Evolutionary conservation across 2,888 invertebrate genomes (phyloP).

Genomic region (Chirona hameri): DNA sequence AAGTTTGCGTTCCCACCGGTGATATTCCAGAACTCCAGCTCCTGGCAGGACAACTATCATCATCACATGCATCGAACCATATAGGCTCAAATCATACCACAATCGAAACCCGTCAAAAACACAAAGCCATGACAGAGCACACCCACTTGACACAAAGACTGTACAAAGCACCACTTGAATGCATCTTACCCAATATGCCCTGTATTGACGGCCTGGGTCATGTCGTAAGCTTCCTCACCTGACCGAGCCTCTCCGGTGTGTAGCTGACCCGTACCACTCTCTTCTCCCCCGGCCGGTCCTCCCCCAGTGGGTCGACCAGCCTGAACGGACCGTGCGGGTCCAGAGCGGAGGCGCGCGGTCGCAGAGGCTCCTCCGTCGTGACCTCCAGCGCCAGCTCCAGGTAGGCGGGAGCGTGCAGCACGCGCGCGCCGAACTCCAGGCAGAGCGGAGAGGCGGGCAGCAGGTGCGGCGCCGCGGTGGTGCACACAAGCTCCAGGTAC

Average conservation of each 20-base stretch:
- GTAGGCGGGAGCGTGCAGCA: not conserved
- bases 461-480: constrained; percentile 8
- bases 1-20: not conserved
- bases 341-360: not conserved
- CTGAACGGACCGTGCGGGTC: constrained; percentile 26
- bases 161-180: too few relatives aligned
- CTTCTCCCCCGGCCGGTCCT: not conserved
- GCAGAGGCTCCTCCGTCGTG: not conserved
- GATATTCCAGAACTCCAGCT: constrained; percentile 3
- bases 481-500: not conserved
- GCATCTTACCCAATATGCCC: too few relatives aligned
- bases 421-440: not conserved
- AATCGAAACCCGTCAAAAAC: too few relatives aligned
- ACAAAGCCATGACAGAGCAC: too few relatives aligned
- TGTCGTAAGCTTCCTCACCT: not conserved
- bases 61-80: too few relatives aligned
- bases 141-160: too few relatives aligned
- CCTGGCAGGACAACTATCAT: not conserved
- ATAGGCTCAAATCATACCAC: too few relatives aligned
- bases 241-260: not conserved
- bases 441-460: not conserved
- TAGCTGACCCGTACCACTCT: not conserved
- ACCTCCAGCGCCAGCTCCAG: not conserved
- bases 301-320: not conserved
- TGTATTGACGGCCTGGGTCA: too few relatives aligned